A percentile compares a stretch with the other conserved stretches of the same genome.
phyloP scores from a whole-genome alignment of 2,888 invertebrate species.

The Drosophila acutilabella region DNA sequence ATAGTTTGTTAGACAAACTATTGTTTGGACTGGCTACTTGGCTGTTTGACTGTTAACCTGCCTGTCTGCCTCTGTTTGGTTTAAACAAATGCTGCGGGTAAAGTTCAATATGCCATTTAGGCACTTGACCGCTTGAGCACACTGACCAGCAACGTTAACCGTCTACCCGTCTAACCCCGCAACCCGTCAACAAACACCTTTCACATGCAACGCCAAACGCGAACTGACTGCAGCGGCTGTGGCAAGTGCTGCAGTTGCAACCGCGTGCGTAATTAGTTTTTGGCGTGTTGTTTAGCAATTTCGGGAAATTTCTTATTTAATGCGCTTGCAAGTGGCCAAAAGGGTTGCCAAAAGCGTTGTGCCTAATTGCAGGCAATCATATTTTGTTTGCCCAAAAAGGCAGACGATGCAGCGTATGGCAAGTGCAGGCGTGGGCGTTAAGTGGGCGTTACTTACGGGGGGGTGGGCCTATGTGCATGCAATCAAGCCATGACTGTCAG shows the following conservation, averaged over 20 bases:
- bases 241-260: constrained; percentile 20
- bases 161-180: constrained; percentile 9
- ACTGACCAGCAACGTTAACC: constrained; percentile 7
- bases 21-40: neutral
- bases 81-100: constrained; percentile 22
- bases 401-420: constrained; percentile 15
- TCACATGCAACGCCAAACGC: constrained; percentile 31
- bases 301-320: constrained; percentile 75
- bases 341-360: constrained; percentile 63
- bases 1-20: constrained; percentile 4
- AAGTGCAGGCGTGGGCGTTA: neutral
- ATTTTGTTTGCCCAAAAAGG: constrained; percentile 73
- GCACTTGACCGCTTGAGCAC: constrained; percentile 4
- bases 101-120: constrained; percentile 17
- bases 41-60: neutral
- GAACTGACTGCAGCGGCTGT: constrained; percentile 8
- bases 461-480: constrained; percentile 48
- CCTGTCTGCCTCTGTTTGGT: constrained; percentile 11
- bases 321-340: constrained; percentile 42
- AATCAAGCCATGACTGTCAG: constrained; percentile 68
- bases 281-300: constrained; percentile 70
- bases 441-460: constrained; percentile 3
- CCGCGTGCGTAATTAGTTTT: constrained; percentile 68
- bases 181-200: constrained; percentile 24
- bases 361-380: constrained; percentile 77